Base-by-base conservation (phyloP, 2,797 vertebrate species). In the Gouania willdenowi region DNA sequence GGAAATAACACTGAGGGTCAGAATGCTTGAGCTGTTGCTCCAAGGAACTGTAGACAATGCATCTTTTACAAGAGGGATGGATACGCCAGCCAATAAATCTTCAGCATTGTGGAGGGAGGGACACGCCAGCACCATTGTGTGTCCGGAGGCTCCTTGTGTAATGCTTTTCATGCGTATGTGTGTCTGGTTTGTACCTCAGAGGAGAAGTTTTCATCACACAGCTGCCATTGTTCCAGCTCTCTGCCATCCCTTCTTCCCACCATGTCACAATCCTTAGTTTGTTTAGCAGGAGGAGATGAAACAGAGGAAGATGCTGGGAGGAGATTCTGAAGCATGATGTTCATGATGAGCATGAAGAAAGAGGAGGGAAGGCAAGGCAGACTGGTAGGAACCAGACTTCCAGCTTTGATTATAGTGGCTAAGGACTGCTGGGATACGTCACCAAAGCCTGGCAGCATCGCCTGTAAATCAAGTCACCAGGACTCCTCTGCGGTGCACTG, bases 341-440 rank as follows among this genome's bases (percentile, higher is more conserved):
- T n/a, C n/a, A n/a, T 13, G 13, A 14, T 13, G 13, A 14, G 13
- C 13, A 14, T 13, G 13, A 14, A 3, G 13, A 3, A 31, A 45
- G 23, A 44, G 36, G 57, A 26, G 63, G 47, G 50, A 53, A 69
- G 69, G 36, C 53, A 25, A 53, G 69, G 77, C 56, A 86, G 82
- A 88, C 86, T 80, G 64, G 66, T 66, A 45, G 82, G 86, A 86
- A 85, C 86, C 83, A 66, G 73, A 74, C 76, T 29, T 31, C 33
- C 37, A 66, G 63, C 71, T 82, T 70, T 66, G 66, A 84, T 86
- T 86, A 84, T 81, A 74, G 82, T 71, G 77, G 76, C 68, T 61
- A 67, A 75, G 75, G 69, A 82, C 75, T 71, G 48, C 72, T 81
- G 65, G n/a, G 39, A 79, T 71, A 77, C 56, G 79, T 86, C 68